Evolutionary conservation across 35 echinoderm and acorn worm species (phyloP), one percentile per base, ranked within the genome.

Genomic region (Diadema setosum): DNA sequence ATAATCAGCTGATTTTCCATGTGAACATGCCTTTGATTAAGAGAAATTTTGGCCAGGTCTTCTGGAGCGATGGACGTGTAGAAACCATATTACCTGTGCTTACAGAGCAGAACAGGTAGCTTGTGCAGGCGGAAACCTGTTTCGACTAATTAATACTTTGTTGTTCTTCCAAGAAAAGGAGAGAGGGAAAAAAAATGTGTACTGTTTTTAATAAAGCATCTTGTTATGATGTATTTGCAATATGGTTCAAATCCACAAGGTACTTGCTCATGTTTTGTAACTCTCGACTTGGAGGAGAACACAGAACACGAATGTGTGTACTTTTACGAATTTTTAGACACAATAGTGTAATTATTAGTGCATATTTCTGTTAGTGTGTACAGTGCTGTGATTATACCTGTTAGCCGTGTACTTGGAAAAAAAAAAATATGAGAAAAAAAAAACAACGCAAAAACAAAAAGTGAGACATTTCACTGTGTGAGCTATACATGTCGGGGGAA

Each of bases 181-280:
- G 9, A 52, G n/a, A 52, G 48, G n/a, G n/a, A 52, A 52, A 52
- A 52, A 52, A 11, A 52, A 52, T 35, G 37, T 78, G 73, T 78
- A 78, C 73, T 78, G 73, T 78, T 78, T 16, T 35, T 21, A 78
- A 78, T 25, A 67, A 67, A 29, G 63, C 30, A 31, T 32, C 63
- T 67, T 67, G 63, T n/a, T 67, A 67, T 67, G 63, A 67, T 41
- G 73, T 78, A 78, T 78, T 52, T 78, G 73, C 73, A 78, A 78
- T 78, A 78, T 78, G 44, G 40, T 78, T 43, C 27, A 11, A 42
- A 16, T 4, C 16, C 37, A 43, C 73, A 42, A 24, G 73, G 73
- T 78, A 78, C 73, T 78, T 44, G 40, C 30, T 42, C 37, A 42
- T 78, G 15, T 78, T 42, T 78, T 78, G 44, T 42, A 43, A 76